Conservation (phyloP, 2,888 invertebrate species). For the Agrochola macilenta region DNA sequence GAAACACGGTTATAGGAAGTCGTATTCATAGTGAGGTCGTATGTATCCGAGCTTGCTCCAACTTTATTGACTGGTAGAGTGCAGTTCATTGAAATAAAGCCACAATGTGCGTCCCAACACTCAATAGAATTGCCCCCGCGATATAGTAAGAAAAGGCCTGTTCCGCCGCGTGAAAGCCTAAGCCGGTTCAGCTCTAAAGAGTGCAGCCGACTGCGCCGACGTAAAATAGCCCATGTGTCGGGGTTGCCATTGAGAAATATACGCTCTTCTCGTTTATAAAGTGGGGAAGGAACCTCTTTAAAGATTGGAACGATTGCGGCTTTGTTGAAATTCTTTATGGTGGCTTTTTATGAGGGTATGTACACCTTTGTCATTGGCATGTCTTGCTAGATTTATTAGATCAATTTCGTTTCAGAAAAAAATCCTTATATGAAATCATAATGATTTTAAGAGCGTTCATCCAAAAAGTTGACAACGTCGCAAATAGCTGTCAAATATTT, state of each 20-base stretch:
- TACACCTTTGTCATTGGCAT: constrained; percentile 26
- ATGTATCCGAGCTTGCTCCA: constrained; percentile 55
- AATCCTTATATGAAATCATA: neutral
- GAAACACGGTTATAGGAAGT: constrained; percentile 51
- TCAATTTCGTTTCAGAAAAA: neutral
- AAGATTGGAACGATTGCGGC: constrained; percentile 59
- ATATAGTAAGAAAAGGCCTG: constrained; percentile 79
- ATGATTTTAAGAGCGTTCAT: neutral
- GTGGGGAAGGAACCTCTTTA: constrained; percentile 59
- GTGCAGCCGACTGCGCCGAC: constrained; percentile 67
- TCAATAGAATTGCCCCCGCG: constrained; percentile 78
- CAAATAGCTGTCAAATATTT: too few relatives aligned
- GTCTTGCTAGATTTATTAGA: constrained; percentile 22
- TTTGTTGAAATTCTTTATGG: constrained; percentile 56
- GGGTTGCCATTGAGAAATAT: constrained; percentile 77
- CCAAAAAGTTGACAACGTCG: too few relatives aligned
- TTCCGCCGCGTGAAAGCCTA: constrained; percentile 81
- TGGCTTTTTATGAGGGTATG: constrained; percentile 37
- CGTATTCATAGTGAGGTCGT: constrained; percentile 44
- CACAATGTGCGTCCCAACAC: constrained; percentile 75
- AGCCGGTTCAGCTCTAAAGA: constrained; percentile 78
- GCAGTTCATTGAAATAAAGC: constrained; percentile 74
- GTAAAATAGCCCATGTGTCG: constrained; percentile 74
- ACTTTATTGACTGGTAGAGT: constrained; percentile 71
- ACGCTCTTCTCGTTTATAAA: constrained; percentile 70